Percentiles rank a stretch among this genome's conserved stretches.
phyloP scores from a whole-genome alignment of 1,140 invertebrate species.

The Wiebesia pumilae region DNA sequence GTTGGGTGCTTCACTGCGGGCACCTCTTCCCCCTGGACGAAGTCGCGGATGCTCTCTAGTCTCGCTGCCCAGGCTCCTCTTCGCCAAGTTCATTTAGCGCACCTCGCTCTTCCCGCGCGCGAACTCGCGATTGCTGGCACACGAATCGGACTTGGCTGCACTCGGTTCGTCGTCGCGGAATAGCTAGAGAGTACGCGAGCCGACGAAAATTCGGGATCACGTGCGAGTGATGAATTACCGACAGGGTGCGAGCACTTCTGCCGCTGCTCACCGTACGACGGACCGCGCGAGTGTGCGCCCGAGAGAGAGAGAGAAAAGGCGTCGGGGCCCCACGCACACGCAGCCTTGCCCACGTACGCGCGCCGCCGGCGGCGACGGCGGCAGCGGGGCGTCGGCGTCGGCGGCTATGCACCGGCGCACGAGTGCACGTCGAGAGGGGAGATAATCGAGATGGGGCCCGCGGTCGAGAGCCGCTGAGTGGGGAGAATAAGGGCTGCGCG shows the following conservation, averaged over 20 bases:
- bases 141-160: too few relatives aligned
- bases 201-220: too few relatives aligned
- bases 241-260: not conserved
- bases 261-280: conserved; percentile 25
- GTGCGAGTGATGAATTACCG: not conserved
- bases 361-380: not conserved
- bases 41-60: not conserved
- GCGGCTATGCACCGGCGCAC: not conserved
- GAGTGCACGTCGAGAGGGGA: not conserved
- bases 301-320: not conserved
- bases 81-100: not conserved
- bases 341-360: not conserved
- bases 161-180: too few relatives aligned
- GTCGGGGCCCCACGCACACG: conserved; percentile 16
- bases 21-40: not conserved
- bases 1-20: too few relatives aligned
- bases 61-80: not conserved
- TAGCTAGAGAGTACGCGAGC: too few relatives aligned
- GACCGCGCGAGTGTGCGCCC: conserved; percentile 28
- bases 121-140: too few relatives aligned
- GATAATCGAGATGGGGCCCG: conserved; percentile 16
- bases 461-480: not conserved
- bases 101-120: not conserved
- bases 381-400: not conserved
- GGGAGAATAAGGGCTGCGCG: not conserved